Percentiles rank a stretch among this genome's conserved stretches.
Evolutionary conservation across 1,140 invertebrate species (phyloP).

Genomic region (Nasonia giraulti): DNA sequence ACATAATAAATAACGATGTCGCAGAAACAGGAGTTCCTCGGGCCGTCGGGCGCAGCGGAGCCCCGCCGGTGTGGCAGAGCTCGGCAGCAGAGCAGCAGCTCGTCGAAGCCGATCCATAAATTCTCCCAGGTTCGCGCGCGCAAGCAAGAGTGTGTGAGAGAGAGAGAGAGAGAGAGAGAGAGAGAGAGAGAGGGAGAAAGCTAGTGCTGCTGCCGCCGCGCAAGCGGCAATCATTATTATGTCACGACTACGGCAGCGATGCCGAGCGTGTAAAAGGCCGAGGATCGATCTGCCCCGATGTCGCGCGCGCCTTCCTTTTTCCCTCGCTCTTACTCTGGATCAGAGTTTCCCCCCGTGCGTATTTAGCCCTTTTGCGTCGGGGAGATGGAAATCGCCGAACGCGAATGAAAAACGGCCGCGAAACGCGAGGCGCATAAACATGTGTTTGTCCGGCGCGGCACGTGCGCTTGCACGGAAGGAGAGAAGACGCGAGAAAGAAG

Average conservation of each 20-base stretch:
- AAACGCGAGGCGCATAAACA: too few relatives aligned
- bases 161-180: background rate
- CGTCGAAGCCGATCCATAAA: constrained; percentile 47
- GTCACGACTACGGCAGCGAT: constrained; percentile 12
- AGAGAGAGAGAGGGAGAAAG: background rate
- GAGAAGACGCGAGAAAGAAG: constrained; percentile 22
- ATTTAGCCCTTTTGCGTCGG: too few relatives aligned
- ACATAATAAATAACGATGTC: constrained; percentile 17
- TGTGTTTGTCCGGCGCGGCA: background rate
- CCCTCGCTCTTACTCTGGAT: too few relatives aligned
- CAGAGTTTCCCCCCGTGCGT: too few relatives aligned
- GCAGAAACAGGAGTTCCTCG: background rate
- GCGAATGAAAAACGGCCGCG: too few relatives aligned
- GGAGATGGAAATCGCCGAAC: too few relatives aligned
- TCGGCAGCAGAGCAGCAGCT: background rate
- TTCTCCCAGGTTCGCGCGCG: constrained; percentile 31
- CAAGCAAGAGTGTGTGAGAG: background rate
- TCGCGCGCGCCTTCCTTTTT: too few relatives aligned
- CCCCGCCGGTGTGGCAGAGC: constrained; percentile 6
- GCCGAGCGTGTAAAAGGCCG: background rate
- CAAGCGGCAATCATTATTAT: constrained; percentile 43
- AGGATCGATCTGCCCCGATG: background rate
- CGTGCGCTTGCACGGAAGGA: background rate
- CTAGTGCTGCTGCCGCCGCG: too few relatives aligned
- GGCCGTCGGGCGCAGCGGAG: background rate